Base-by-base conservation (phyloP, 2,113 vertebrate species). In the Thryonomys swinderianus region DNA sequence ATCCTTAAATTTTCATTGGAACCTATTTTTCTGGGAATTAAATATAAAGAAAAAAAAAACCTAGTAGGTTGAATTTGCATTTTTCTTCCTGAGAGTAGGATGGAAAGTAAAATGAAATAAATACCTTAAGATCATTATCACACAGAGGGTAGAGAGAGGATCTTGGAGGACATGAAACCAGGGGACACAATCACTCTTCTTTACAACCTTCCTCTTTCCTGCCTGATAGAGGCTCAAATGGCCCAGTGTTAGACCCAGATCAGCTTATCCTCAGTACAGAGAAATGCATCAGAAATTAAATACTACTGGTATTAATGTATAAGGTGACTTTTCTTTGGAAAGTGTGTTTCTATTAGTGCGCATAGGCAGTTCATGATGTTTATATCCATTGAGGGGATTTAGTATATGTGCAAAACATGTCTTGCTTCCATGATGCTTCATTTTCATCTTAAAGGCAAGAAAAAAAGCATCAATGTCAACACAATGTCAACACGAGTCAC, bases 151-250 rank as follows among this genome's bases (percentile, higher is more conserved):
- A 71, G 23, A n/a, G 21, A 1, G 17, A 21, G 16, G 40, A 5
- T 64, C 27, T 1, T 6, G 0, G 5, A 18, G 32, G 17, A 14
- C 1, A 5, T 3, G 3, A 7, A 18, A 13, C 16, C 34, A 10
- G 14, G 5, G 27, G 9, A 48, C 11, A 14, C 27, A 18, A 0
- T 6, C 53, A 13, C 3, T 6, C 23, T 21, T 18, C 17, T 17
- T 20, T 2, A 1, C 53, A 37, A 2, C 0, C 13, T 21, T 7
- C 1, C 23, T 4, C 51, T 30, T 34, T 3, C 55, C 48, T 69
- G 5, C 14, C 61, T 37, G 20, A 25, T n/a, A 13, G 13, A 37
- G 23, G 9, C 1, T 23, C n/a, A 12, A 0, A 4, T 71, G 34
- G 7, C 7, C n/a, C 27, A n/a, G 73, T 45, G 16, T 37, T 82